Evolutionary conservation across 2,797 vertebrate species (phyloP).

Genomic region (Amazona finschi): DNA sequence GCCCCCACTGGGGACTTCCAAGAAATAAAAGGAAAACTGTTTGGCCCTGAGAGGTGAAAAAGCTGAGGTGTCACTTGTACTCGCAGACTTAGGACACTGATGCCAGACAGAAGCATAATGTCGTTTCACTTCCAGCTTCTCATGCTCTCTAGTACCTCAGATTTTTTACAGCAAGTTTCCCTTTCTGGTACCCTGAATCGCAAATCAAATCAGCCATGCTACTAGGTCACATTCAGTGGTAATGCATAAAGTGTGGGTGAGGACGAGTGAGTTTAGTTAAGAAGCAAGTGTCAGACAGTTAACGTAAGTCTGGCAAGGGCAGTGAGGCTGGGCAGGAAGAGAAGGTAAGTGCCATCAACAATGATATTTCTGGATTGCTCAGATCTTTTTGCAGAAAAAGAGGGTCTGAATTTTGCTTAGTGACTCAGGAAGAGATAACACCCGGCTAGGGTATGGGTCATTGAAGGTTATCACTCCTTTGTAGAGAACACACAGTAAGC

Average conservation of each 20-base stretch:
- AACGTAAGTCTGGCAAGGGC: fast-evolving
- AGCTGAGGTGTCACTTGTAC: not conserved
- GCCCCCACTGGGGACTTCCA: not conserved
- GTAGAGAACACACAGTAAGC: not conserved
- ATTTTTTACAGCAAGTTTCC: not conserved
- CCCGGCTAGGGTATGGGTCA: not conserved
- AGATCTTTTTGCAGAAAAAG: not conserved
- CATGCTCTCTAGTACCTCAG: not conserved
- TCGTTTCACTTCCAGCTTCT: not conserved
- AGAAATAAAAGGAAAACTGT: not conserved
- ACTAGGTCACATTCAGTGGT: not conserved
- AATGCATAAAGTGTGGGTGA: not conserved
- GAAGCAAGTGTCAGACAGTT: not conserved
- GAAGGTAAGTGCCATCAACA: not conserved
- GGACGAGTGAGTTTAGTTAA: not conserved
- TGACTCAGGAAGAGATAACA: not conserved
- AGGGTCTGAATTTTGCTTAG: not conserved
- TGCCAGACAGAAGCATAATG: not conserved
- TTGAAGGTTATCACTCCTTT: not conserved
- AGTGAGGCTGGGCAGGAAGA: not conserved
- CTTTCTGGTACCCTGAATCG: not conserved
- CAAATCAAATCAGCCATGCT: not conserved
- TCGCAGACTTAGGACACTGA: not conserved
- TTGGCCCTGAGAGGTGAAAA: not conserved
- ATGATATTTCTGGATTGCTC: not conserved